Percentiles rank a stretch among this genome's conserved stretches.
Conservation (phyloP, 2,888 invertebrate genomes). For the Myopa testacea region DNA sequence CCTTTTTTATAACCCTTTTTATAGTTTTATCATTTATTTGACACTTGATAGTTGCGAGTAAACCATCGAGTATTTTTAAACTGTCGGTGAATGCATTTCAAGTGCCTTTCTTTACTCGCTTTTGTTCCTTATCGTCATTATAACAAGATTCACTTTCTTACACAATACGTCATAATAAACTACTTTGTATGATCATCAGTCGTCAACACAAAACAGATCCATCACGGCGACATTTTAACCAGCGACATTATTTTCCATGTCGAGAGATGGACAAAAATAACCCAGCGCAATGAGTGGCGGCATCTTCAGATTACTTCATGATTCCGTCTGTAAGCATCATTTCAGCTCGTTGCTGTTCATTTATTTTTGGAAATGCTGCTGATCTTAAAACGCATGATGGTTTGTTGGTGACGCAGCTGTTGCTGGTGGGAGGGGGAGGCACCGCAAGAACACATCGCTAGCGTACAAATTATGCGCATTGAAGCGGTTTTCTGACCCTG, state of each 20-base stretch:
- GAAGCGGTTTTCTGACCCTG: conserved; percentile 60
- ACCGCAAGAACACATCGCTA: neutral
- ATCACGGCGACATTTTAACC: conserved; percentile 16
- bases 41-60: too few relatives aligned
- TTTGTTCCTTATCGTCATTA: too few relatives aligned
- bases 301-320: conserved; percentile 6
- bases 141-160: too few relatives aligned
- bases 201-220: neutral
- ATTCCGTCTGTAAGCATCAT: too few relatives aligned
- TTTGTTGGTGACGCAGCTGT: neutral
- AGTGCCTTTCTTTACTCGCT: too few relatives aligned
- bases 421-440: neutral
- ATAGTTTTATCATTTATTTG: too few relatives aligned
- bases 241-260: conserved; percentile 42
- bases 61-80: too few relatives aligned
- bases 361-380: conserved; percentile 14
- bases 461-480: neutral
- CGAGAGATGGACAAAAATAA: conserved; percentile 37
- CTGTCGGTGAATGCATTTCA: too few relatives aligned
- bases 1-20: too few relatives aligned
- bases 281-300: conserved; percentile 20
- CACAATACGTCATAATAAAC: neutral
- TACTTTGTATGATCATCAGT: neutral
- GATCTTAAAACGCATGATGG: conserved; percentile 7
- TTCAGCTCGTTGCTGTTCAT: neutral